Evolutionary conservation across 2,113 vertebrate genomes (phyloP).

Genomic region (Catharus bicknelli): DNA sequence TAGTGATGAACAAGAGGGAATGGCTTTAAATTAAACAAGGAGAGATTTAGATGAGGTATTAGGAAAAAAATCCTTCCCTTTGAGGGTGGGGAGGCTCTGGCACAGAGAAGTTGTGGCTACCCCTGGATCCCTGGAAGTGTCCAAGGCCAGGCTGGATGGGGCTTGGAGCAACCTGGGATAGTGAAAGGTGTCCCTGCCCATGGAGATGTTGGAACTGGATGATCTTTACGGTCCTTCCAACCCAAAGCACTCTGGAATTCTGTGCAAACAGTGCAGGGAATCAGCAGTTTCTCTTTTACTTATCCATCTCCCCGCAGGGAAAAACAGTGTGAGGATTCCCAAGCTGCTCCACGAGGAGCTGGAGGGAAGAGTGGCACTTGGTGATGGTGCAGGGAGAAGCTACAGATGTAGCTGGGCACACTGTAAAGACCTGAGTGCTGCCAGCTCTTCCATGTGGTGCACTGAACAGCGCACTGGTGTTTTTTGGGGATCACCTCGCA

Average conservation of each 20-base stretch:
- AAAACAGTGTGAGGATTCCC: not conserved
- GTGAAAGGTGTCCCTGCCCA: not conserved
- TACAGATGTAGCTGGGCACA: not conserved
- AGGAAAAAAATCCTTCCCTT: not conserved
- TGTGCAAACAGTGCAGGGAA: not conserved
- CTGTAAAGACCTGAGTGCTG: fast-evolving
- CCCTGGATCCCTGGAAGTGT: not conserved
- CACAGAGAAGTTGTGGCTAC: not conserved
- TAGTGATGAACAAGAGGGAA: not conserved
- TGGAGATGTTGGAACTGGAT: not conserved
- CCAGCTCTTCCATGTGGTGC: not conserved
- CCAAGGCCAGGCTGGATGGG: fast-evolving
- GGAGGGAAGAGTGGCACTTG: not conserved
- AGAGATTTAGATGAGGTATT: not conserved
- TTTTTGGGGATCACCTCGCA: not conserved
- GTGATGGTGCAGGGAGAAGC: not conserved
- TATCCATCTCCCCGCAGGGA: fast-evolving
- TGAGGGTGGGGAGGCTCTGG: not conserved
- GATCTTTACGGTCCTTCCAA: not conserved
- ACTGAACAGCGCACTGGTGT: fast-evolving
- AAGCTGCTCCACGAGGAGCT: not conserved
- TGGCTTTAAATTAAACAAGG: not conserved
- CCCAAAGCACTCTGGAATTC: not conserved
- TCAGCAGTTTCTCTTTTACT: not conserved
- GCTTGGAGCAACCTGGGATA: not conserved